These are phyloP conservation scores for Platanista minor DNA, from an alignment of 2,113 vertebrate genomes.

Conservation along the genomic window DNA sequence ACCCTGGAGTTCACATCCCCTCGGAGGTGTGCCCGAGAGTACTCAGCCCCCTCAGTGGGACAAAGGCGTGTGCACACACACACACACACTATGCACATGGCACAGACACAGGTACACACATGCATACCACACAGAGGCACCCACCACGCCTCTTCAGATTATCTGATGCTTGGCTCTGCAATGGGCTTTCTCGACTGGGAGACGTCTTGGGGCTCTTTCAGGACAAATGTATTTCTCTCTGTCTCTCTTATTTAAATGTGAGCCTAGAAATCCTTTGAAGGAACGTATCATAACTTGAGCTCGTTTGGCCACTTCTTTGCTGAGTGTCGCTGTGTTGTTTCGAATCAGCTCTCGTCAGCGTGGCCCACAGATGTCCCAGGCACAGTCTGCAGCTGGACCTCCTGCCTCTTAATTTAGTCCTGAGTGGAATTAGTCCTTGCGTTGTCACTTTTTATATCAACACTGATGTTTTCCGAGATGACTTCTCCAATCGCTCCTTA, in stretches of 20 bases:
- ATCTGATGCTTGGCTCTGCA: neutral
- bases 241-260: fast-evolving
- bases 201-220: fast-evolving
- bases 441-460: neutral
- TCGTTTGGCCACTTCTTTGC: fast-evolving
- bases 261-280: too few species aligned
- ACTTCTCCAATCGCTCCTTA: fast-evolving
- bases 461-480: neutral
- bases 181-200: fast-evolving
- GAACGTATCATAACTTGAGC: fast-evolving
- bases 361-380: neutral
- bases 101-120: neutral
- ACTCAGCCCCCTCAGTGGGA: neutral
- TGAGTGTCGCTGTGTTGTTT: fast-evolving
- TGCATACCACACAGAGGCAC: fast-evolving
- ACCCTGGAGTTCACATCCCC: neutral
- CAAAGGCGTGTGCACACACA: fast-evolving
- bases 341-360: fast-evolving
- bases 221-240: too few species aligned
- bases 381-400: neutral
- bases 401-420: fast-evolving
- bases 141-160: fast-evolving
- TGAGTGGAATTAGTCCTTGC: neutral
- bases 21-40: fast-evolving
- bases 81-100: fast-evolving